Percentiles rank a stretch among this genome's conserved stretches.
Evolutionary conservation across 2,888 invertebrate genomes (phyloP).

Genomic region (Heliconius cydno): DNA sequence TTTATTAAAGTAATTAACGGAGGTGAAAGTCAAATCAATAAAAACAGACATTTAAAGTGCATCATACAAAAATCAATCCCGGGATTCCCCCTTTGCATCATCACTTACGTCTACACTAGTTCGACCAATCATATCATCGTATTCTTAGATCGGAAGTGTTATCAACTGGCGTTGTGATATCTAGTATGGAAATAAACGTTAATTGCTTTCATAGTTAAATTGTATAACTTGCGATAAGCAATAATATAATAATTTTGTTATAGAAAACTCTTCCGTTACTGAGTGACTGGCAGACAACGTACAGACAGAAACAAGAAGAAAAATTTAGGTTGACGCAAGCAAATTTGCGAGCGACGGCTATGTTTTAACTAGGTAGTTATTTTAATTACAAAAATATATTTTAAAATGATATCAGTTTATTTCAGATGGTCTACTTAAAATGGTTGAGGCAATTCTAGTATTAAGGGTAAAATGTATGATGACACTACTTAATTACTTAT

Average conservation of each 20-base stretch:
- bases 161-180: constrained; percentile 23
- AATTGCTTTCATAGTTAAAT: constrained; percentile 11
- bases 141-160: constrained; percentile 26
- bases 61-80: neutral
- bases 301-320: too few species aligned
- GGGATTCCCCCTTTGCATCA: neutral
- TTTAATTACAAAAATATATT: too few species aligned
- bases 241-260: neutral
- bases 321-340: too few species aligned
- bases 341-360: too few species aligned
- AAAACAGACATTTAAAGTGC: neutral
- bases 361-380: too few species aligned
- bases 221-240: neutral
- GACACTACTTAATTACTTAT: too few species aligned
- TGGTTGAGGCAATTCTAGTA: too few species aligned
- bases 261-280: neutral
- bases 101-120: neutral
- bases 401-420: too few species aligned
- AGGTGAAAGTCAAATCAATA: neutral
- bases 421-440: too few species aligned
- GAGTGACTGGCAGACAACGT: too few species aligned
- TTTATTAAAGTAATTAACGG: neutral
- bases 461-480: too few species aligned
- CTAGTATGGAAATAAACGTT: constrained; percentile 17
- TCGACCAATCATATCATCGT: neutral